Conservation (phyloP, 2,797 vertebrate species). For the Lutjanus campechanus region DNA sequence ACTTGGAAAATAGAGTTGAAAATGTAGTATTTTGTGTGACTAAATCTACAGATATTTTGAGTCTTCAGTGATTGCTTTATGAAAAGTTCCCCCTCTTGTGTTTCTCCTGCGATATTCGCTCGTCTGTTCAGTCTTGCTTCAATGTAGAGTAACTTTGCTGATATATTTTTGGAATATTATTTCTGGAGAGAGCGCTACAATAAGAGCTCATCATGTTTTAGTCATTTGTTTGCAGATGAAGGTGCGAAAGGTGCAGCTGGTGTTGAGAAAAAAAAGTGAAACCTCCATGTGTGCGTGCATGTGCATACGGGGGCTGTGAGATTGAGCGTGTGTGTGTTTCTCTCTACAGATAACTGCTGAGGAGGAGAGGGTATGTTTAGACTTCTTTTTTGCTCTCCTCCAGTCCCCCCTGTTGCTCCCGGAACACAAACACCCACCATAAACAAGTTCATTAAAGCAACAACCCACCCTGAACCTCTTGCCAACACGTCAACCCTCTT, state of each 20-base stretch:
- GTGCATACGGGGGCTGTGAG: not conserved
- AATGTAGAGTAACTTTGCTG: not conserved
- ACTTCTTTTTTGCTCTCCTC: slow-evolving; percentile 6
- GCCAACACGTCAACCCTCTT: not conserved
- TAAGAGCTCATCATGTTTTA: not conserved
- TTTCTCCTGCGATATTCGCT: not conserved
- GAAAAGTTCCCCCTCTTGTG: not conserved
- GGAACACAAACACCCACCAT: slow-evolving; percentile 5
- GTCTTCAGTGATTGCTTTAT: not conserved
- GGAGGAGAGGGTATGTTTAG: slow-evolving; percentile 85
- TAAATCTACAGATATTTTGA: not conserved
- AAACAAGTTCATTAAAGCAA: slow-evolving; percentile 11
- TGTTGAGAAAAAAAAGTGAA: not conserved
- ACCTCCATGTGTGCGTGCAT: not conserved
- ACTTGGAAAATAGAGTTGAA: not conserved
- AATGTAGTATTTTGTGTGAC: not conserved
- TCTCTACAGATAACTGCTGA: slow-evolving; percentile 82
- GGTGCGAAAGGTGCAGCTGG: slow-evolving; percentile 2
- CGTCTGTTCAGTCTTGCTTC: not conserved
- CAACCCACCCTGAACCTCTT: slow-evolving; percentile 16
- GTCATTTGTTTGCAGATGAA: slow-evolving; percentile 12
- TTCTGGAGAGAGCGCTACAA: not conserved
- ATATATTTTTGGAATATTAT: not conserved
- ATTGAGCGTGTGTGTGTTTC: slow-evolving; percentile 46
- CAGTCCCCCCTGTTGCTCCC: not conserved